Evolutionary conservation across 2,113 vertebrate genomes (phyloP).

Genomic region (Dicentrarchus labrax): DNA sequence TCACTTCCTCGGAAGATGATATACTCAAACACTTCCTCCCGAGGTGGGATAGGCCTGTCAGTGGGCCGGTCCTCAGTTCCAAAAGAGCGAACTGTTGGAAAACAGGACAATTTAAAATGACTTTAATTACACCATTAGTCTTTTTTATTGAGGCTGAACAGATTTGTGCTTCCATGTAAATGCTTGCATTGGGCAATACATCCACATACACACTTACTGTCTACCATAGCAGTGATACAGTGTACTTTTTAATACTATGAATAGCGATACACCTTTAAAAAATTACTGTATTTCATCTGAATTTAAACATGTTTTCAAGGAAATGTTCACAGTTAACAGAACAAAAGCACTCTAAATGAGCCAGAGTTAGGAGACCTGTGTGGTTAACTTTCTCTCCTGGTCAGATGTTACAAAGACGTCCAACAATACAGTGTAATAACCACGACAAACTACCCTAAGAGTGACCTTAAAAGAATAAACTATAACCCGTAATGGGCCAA

Average conservation of each 20-base stretch:
- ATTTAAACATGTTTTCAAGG: background rate
- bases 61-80: constrained; percentile 98
- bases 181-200: background rate
- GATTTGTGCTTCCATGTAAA: background rate
- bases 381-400: too few species aligned
- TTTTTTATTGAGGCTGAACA: background rate
- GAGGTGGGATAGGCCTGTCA: constrained; percentile 95
- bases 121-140: background rate
- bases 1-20: constrained; percentile 98
- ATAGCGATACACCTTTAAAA: background rate
- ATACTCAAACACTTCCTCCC: constrained; percentile 98
- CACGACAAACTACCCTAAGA: background rate
- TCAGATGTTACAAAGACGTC: background rate
- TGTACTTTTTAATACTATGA: background rate
- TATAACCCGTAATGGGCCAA: background rate
- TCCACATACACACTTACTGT: background rate
- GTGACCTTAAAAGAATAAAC: background rate
- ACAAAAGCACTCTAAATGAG: background rate
- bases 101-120: background rate
- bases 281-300: too few species aligned
- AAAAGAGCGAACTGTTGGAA: constrained; percentile 91
- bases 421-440: background rate
- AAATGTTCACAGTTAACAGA: background rate
- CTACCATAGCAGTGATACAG: background rate
- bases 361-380: too few species aligned